Evolutionary conservation across 2,113 vertebrate genomes (phyloP).

Genomic region (Sardina pilchardus): DNA sequence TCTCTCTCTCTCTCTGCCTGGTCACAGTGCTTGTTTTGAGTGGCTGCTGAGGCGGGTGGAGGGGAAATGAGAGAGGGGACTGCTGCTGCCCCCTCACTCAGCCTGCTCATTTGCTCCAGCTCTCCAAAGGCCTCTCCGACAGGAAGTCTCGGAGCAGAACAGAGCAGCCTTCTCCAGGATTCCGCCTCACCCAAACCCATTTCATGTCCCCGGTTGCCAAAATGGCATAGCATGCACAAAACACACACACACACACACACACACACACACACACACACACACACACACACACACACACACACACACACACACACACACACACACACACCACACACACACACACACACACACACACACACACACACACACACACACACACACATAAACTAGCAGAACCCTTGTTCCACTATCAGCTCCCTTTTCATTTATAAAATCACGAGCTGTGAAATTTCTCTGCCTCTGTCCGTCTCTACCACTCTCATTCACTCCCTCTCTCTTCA

Average conservation of each 20-base stretch:
- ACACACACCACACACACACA: not conserved
- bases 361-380: not conserved
- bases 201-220: not conserved
- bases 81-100: not conserved
- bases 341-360: too few species aligned
- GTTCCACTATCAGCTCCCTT: not conserved
- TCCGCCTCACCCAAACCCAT: not conserved
- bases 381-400: not conserved
- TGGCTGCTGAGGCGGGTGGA: not conserved
- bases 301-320: not conserved
- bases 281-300: not conserved
- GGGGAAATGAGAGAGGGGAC: conserved; percentile 3
- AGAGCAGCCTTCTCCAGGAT: not conserved
- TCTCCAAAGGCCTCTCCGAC: not conserved
- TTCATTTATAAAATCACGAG: not conserved
- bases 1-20: not conserved
- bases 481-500: not conserved
- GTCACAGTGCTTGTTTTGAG: not conserved
- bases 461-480: not conserved
- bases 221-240: not conserved
- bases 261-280: not conserved
- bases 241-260: not conserved
- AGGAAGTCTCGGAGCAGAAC: not conserved
- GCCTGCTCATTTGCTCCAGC: not conserved
- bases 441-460: not conserved